Conservation (phyloP, 2,797 vertebrate genomes). For the Fistularia tabacaria region DNA sequence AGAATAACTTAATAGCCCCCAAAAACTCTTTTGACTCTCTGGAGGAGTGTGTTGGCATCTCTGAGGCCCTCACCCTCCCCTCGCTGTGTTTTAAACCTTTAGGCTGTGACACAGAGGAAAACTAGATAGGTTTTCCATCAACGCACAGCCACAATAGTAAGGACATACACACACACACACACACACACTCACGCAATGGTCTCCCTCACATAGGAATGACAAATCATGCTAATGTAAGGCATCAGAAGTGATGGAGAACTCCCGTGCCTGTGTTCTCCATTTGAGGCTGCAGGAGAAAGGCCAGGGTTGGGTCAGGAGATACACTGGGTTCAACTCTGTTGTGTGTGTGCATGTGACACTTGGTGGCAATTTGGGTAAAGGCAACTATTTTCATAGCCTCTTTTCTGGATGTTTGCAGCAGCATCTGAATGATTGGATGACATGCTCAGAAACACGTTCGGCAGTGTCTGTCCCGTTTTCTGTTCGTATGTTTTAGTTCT, state of each 20-base stretch:
- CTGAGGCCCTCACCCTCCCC: conserved; percentile 28
- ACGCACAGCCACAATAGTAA: conserved; percentile 39
- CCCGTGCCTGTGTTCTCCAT: conserved; percentile 64
- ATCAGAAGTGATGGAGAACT: conserved; percentile 21
- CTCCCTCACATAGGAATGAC: conserved; percentile 8
- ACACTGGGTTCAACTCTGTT: conserved; percentile 52
- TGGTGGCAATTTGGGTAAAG: conserved; percentile 20
- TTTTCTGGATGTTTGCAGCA: not conserved
- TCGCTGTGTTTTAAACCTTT: conserved; percentile 53
- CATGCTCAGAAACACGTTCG: conserved; percentile 11
- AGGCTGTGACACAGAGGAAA: conserved; percentile 70
- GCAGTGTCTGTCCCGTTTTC: conserved; percentile 2
- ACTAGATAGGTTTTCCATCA: conserved; percentile 71
- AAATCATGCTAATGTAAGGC: conserved; percentile 15
- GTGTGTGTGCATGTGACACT: conserved; percentile 37
- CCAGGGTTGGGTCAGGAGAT: conserved; percentile 58
- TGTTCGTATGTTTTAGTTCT: conserved; percentile 3
- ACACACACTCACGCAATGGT: not conserved
- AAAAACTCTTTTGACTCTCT: not conserved
- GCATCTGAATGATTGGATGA: not conserved
- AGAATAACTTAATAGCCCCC: not conserved
- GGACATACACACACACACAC: conserved; percentile 38
- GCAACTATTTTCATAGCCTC: conserved; percentile 24
- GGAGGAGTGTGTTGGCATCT: conserved; percentile 28
- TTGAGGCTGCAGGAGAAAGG: conserved; percentile 59